Evolutionary conservation across 2,888 invertebrate genomes (phyloP).

Genomic region (Drosophila nigricruria): DNA sequence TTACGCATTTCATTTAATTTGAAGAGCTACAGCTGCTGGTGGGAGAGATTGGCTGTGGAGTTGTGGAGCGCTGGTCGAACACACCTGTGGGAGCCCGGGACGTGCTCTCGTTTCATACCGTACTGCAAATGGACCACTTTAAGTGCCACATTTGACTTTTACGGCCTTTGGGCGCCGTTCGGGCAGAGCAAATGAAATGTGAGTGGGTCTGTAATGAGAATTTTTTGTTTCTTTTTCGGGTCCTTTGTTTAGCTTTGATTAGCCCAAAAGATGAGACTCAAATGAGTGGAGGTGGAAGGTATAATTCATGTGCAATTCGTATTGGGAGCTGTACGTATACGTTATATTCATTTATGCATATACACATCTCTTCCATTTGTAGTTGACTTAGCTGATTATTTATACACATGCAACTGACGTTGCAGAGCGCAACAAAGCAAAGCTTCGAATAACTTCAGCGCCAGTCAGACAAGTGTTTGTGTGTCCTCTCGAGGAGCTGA

Average conservation of each 20-base stretch:
- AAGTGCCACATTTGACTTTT: conserved; percentile 78
- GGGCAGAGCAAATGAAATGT: conserved; percentile 62
- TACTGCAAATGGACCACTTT: conserved; percentile 70
- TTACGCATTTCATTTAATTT: conserved; percentile 83
- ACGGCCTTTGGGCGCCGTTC: conserved; percentile 56
- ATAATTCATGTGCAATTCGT: conserved; percentile 35
- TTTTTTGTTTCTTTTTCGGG: conserved; percentile 24
- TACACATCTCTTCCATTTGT: conserved; percentile 31
- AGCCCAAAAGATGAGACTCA: conserved; percentile 57
- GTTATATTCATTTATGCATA: conserved; percentile 5
- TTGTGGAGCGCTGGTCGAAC: conserved; percentile 7
- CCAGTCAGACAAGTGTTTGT: conserved; percentile 31
- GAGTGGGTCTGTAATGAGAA: conserved; percentile 65
- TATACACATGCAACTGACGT: conserved; percentile 69
- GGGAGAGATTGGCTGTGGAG: neutral
- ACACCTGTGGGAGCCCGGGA: conserved; percentile 69
- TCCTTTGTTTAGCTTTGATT: conserved; percentile 73
- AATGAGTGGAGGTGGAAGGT: conserved; percentile 4
- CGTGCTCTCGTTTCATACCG: conserved; percentile 42
- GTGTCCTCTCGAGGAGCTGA: conserved; percentile 30
- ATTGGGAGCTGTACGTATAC: conserved; percentile 26
- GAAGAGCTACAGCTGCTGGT: conserved; percentile 51
- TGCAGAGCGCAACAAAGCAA: conserved; percentile 53
- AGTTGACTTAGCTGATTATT: conserved; percentile 60
- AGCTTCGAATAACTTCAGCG: conserved; percentile 33